These are phyloP conservation scores for Melinopterus prodromus DNA, from an alignment of 2,888 invertebrate species.

Conservation along the genomic window DNA sequence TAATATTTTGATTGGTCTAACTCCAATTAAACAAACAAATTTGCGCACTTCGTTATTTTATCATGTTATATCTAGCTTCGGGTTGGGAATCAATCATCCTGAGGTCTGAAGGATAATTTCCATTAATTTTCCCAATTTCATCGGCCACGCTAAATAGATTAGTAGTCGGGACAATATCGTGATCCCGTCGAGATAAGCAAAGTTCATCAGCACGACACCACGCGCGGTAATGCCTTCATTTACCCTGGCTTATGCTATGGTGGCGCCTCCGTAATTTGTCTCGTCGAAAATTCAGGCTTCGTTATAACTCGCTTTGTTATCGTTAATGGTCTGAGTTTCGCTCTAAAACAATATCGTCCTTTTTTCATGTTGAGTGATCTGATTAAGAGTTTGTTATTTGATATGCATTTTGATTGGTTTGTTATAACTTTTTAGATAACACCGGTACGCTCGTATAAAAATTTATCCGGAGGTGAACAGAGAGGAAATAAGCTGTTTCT, in stretches of 20 bases:
- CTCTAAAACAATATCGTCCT: not conserved
- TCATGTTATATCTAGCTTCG: not conserved
- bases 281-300: not conserved
- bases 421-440: too few relatives aligned
- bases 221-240: not conserved
- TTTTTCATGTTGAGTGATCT: not conserved
- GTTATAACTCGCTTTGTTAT: not conserved
- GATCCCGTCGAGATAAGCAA: not conserved
- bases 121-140: not conserved
- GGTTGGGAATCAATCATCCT: not conserved
- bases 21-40: too few relatives aligned
- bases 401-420: too few relatives aligned
- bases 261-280: slow-evolving; percentile 4
- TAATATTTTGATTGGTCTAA: too few relatives aligned
- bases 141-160: not conserved
- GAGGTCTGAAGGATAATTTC: not conserved
- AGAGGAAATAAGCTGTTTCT: too few relatives aligned
- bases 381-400: too few relatives aligned
- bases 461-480: too few relatives aligned
- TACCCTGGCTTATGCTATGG: not conserved
- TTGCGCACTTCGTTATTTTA: not conserved
- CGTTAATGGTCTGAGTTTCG: not conserved
- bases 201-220: not conserved
- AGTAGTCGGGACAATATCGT: not conserved
- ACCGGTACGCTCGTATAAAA: too few relatives aligned